Evolutionary conservation across 2,888 invertebrate genomes (phyloP).

Genomic region (Eupithecia subumbrata): DNA sequence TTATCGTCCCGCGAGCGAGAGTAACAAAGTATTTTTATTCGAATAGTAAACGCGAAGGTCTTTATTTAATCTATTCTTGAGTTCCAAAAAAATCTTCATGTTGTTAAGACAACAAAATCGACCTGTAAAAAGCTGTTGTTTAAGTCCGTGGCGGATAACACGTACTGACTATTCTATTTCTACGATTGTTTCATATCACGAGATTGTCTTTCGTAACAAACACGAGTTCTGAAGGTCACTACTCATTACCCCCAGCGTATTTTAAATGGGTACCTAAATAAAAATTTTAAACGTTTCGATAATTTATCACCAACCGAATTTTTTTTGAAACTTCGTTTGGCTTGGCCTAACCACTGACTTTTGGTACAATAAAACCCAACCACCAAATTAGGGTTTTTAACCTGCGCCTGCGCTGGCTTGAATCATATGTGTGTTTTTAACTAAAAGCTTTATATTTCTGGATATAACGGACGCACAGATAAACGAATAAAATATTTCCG

Average conservation of each 20-base stretch:
- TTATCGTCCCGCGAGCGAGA: not conserved
- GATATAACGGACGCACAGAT: constrained; percentile 21
- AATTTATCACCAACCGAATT: not conserved
- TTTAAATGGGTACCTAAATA: not conserved
- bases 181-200: constrained; percentile 40
- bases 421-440: constrained; percentile 13
- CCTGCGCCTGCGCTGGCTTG: not conserved
- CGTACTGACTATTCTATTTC: constrained; percentile 43
- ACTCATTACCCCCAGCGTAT: constrained; percentile 25
- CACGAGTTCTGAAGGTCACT: constrained; percentile 39
- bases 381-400: constrained; percentile 3
- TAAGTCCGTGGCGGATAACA: constrained; percentile 26
- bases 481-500: constrained; percentile 51
- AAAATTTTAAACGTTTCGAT: not conserved
- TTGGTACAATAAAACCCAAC: not conserved
- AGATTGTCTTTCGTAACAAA: constrained; percentile 41
- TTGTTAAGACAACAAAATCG: constrained; percentile 2
- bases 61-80: not conserved
- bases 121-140: constrained; percentile 3
- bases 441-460: constrained; percentile 32
- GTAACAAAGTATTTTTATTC: not conserved
- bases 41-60: not conserved
- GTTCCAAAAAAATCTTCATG: not conserved
- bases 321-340: not conserved
- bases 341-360: no score